Base-by-base conservation (phyloP, 2,797 vertebrate species). In the Nothura maculosa region DNA sequence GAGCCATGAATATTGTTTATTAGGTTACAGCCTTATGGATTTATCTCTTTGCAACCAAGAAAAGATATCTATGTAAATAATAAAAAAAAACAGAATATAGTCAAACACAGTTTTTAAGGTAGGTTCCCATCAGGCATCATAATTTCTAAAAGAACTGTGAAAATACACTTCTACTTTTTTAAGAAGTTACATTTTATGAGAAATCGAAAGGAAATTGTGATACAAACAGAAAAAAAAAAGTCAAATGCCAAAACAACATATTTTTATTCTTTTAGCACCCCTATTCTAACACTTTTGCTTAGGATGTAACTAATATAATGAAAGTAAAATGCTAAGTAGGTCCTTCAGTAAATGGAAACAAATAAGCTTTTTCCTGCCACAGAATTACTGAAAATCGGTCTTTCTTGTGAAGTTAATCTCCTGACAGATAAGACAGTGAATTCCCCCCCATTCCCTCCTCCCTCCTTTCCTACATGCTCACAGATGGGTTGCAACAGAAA, bases 371-470 rank as follows among this genome's bases (percentile, higher is more conserved):
- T 97, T 96, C 95, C 80, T 97, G 94, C 85, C 72, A 90, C 85
- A 67, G 96, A 97, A 97, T 97, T 94, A 95, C 74, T 85, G 94
- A 95, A 98, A 98, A 96, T 92, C 95, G 97, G 94, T 82, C 92
- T 95, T 97, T 97, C 96, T 97, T 97, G 87, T 92, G 94, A 96
- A 96, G 96, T 94, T 97, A 98, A 98, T 98, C 97, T 95, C 91
- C 93, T 4, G 42, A 94, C 93, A 96, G 97, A 97, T 97, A 97
- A 96, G 93, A 93, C 96, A 97, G 90, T 93, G 96, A 96, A 96
- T 95, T 95, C 84, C 43, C 79, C 88, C 83, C 92, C 91, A 84
- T 83, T 63, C 93, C 72, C 48, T 91, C 75, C 92, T n/a, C 92
- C 86, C 80, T 63, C 91, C 72, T 48, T 91, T 86, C 81, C 93